A percentile compares a stretch with the other conserved stretches of the same genome.
These are phyloP conservation scores for Coleophora deauratella DNA, from an alignment of 2,888 invertebrate species.

Conservation along the genomic window DNA sequence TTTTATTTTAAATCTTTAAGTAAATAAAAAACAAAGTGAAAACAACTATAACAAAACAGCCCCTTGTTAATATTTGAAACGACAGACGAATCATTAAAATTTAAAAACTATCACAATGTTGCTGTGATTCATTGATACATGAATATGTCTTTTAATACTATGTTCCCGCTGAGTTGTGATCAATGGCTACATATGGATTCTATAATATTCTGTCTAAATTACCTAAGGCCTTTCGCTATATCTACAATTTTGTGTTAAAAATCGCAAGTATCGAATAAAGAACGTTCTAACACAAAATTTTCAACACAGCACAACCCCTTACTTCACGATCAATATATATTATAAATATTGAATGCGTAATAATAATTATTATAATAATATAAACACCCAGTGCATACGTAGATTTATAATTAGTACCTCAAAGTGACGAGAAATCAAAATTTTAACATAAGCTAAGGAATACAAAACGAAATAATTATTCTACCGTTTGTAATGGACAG, in stretches of 20 bases:
- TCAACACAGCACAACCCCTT: constrained; percentile 53
- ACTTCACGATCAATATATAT: constrained; percentile 26
- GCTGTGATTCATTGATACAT: constrained; percentile 32
- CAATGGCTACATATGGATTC: constrained; percentile 43
- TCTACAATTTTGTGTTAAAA: constrained; percentile 66
- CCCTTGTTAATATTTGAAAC: constrained; percentile 30
- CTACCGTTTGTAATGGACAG: constrained; percentile 48
- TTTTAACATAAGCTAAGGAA: constrained; percentile 52
- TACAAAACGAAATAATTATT: constrained; percentile 45
- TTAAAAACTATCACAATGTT: constrained; percentile 44
- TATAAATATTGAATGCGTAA: constrained; percentile 8
- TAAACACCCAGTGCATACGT: constrained; percentile 65
- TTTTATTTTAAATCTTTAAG: constrained; percentile 20
- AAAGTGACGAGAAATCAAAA: constrained; percentile 42
- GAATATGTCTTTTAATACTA: constrained; percentile 62
- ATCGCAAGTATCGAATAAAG: constrained; percentile 22
- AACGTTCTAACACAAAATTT: constrained; percentile 53
- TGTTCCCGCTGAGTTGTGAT: constrained; percentile 47
- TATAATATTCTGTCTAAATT: constrained; percentile 52
- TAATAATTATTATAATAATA: constrained; percentile 32
- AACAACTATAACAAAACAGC: constrained; percentile 4
- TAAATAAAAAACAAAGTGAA: constrained; percentile 23
- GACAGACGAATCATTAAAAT: constrained; percentile 27
- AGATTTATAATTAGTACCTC: constrained; percentile 56
- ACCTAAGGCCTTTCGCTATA: constrained; percentile 66